Conservation (phyloP, 2,888 invertebrate species). For the Pandemis heparana region DNA sequence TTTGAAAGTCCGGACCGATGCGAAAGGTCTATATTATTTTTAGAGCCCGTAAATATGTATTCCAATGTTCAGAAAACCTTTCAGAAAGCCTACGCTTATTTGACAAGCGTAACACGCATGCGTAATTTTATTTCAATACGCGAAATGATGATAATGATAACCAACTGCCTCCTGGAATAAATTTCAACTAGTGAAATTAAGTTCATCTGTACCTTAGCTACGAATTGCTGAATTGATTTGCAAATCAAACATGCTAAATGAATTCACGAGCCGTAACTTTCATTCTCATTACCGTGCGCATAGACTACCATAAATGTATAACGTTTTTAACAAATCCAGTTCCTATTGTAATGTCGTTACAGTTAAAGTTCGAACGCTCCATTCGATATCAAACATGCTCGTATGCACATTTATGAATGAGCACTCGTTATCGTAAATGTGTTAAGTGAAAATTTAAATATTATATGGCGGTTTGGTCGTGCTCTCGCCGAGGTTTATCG, state of each 20-base stretch:
- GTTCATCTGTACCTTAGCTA: constrained; percentile 15
- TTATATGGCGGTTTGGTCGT: constrained; percentile 47
- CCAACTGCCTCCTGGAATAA: background rate
- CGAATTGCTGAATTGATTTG: constrained; percentile 56
- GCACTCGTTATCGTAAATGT: constrained; percentile 55
- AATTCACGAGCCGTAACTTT: constrained; percentile 68
- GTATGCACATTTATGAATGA: constrained; percentile 49
- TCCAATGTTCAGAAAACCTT: background rate
- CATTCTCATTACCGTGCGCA: constrained; percentile 59
- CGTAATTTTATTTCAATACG: background rate
- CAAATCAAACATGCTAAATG: constrained; percentile 63
- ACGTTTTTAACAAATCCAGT: background rate
- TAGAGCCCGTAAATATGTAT: constrained; percentile 19
- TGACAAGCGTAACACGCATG: background rate
- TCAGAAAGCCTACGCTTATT: background rate
- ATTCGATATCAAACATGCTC: constrained; percentile 27
- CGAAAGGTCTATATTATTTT: constrained; percentile 21
- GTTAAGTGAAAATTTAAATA: constrained; percentile 64
- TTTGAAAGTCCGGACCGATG: constrained; percentile 7
- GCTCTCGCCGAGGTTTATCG: constrained; percentile 46
- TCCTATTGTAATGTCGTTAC: constrained; percentile 7
- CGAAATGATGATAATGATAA: background rate
- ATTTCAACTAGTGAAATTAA: constrained; percentile 25
- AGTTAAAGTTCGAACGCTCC: constrained; percentile 15
- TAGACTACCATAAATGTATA: constrained; percentile 30